Evolutionary conservation across 2,888 invertebrate species (phyloP), one percentile per base, ranked within the genome.

Genomic region (Meandrusa payeni): DNA sequence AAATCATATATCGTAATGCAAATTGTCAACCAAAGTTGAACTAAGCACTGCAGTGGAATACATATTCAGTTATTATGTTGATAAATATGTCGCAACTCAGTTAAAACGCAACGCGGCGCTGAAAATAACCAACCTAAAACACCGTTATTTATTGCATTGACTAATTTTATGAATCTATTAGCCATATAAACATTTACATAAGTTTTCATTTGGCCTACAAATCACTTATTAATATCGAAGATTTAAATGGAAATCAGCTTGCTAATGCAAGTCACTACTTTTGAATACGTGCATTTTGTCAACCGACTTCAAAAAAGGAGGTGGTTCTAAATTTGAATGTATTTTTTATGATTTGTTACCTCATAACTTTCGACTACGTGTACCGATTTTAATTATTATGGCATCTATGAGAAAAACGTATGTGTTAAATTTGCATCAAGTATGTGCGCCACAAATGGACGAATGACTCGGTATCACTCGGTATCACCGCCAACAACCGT

Each of bases 31-130:
- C 44, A 44, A 47, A 64, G 51, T 61, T 60, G 57, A 61, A 62
- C 59, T 64, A 61, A 69, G 65, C 58, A 69, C 69, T 58, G 52
- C 59, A 65, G 71, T 72, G 70, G 83, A 83, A 85, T 85, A 81
- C 69, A 76, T 78, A 85, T 80, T 76, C 69, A 64, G 69, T 69
- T 77, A 77, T 82, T 81, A 83, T 76, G 71, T 64, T 75, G 77
- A 79, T 81, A 74, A 74, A 75, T 76, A 75, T 70, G 72, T 71
- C 64, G 66, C 69, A 70, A 66, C 66, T 67, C 62, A 61, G 65
- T 67, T 67, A 64, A 62, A 69, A 62, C 59, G 64, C 58, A 68
- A 56, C 59, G 56, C 61, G 57, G 70, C 61, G 64, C 57, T 46
- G 51, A 48, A 66, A 67, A 68, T 70, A 62, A 47, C 59, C 41